phyloP scores from a whole-genome alignment of 2,113 vertebrate genomes.

The Clupea harengus region DNA sequence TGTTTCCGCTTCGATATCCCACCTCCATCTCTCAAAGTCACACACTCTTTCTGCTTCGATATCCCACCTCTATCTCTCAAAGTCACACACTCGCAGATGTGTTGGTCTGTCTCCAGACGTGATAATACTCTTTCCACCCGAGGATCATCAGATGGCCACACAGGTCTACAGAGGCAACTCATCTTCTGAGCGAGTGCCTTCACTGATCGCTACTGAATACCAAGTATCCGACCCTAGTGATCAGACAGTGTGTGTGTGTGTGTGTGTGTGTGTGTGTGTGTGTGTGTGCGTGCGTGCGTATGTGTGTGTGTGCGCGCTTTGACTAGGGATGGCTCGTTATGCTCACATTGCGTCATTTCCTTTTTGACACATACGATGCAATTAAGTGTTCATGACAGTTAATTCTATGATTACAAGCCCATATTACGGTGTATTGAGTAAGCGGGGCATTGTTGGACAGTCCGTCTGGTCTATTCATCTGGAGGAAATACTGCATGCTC shows the following conservation, averaged over 20 bases:
- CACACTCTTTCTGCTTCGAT: constrained; percentile 42
- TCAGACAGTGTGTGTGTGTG: background rate
- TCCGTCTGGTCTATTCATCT: background rate
- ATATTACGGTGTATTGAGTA: background rate
- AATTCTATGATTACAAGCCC: background rate
- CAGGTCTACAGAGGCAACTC: background rate
- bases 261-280: background rate
- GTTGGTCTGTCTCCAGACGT: constrained; percentile 41
- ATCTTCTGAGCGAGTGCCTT: background rate
- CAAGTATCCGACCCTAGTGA: background rate
- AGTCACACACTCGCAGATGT: constrained; percentile 35
- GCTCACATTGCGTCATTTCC: background rate
- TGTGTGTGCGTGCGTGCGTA: background rate
- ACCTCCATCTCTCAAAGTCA: constrained; percentile 44
- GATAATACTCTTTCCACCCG: constrained; percentile 41
- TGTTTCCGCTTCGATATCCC: constrained; percentile 41
- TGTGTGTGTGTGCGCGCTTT: background rate
- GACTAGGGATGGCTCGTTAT: background rate
- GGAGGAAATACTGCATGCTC: background rate
- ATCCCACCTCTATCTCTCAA: constrained; percentile 41
- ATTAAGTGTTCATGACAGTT: background rate
- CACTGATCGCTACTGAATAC: background rate
- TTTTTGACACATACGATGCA: background rate
- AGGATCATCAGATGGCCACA: constrained; percentile 38
- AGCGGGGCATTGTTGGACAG: background rate